A percentile compares a stretch with the other conserved stretches of the same genome.
phyloP scores from a whole-genome alignment of 2,797 vertebrate genomes.

The Danio jaintianensis region DNA sequence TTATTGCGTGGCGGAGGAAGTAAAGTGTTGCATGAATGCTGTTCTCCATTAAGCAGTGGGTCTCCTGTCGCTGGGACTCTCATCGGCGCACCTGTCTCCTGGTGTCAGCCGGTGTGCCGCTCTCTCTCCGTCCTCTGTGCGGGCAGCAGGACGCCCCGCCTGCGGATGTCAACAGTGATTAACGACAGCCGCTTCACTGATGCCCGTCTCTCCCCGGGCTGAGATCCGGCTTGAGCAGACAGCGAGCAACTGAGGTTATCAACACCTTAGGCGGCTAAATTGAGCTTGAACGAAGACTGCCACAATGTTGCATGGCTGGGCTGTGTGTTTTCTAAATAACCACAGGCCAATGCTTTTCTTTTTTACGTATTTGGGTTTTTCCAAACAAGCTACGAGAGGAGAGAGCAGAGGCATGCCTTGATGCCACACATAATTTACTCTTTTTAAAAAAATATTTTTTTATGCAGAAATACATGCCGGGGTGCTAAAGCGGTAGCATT shows the following conservation, averaged over 20 bases:
- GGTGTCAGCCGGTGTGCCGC: slow-evolving; percentile 27
- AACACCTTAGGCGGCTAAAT: slow-evolving; percentile 38
- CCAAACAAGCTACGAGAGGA: slow-evolving; percentile 21
- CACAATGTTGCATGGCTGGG: slow-evolving; percentile 13
- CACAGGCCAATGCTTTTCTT: neutral
- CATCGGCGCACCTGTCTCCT: slow-evolving; percentile 39
- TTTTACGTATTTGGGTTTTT: neutral
- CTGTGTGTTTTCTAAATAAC: slow-evolving; percentile 16
- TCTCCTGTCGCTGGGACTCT: slow-evolving; percentile 34
- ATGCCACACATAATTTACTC: neutral
- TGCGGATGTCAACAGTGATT: slow-evolving; percentile 37
- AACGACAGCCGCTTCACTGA: slow-evolving; percentile 38
- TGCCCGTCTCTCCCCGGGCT: slow-evolving; percentile 26
- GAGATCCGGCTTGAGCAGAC: slow-evolving; percentile 1
- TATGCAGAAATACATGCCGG: neutral
- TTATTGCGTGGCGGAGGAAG: slow-evolving; percentile 22
- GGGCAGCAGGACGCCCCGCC: slow-evolving; percentile 46
- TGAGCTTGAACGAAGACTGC: slow-evolving; percentile 29
- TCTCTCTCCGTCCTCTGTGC: neutral
- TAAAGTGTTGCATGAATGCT: slow-evolving; percentile 42
- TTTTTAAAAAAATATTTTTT: too few relatives aligned
- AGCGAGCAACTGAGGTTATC: slow-evolving; percentile 22
- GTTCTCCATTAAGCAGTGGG: slow-evolving; percentile 27
- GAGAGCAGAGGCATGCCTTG: neutral
- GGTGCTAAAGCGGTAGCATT: neutral